Evolutionary conservation across 1,140 invertebrate genomes (phyloP), one percentile per base, ranked within the genome.

Genomic region (Fopius arisanus): DNA sequence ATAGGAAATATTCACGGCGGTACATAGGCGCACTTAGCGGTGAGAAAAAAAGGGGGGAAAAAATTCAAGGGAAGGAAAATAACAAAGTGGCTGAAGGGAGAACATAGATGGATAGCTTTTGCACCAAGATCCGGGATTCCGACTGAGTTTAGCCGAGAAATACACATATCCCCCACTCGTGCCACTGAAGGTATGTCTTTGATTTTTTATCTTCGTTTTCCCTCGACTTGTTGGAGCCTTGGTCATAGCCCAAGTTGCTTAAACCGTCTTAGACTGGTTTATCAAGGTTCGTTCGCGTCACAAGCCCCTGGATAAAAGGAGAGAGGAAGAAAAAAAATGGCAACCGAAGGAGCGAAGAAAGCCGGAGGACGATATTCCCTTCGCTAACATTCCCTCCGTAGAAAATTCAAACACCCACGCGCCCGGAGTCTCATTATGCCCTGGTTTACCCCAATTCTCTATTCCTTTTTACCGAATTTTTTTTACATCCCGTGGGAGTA

Each of bases 181-280:
- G 14, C 19, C 21, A 1, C 21, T 2, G 62, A 16, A 16, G 16
- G 29, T 31, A 65, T 33, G 62, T 21, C 28, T n/a, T n/a, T n/a
- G n/a, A 65, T 65, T 31, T 65, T 12, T 65, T 14, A 14, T 72
- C 40, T 48, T 72, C 41, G 41, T 29, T 51, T 67, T 72, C 33
- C 59, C 62, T 71, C 54, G 37, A n/a, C 40, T 72, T 67, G 40
- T 21, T 43, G 41, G 41, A 31, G 54, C 48, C 71, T 63, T 67
- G 71, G 62, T 70, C 68, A 29, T 70, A 70, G 41, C 68, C 68
- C 28, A 54, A 66, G 40, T 72, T 21, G 37, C 31, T 40, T 72
- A 21, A 71, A 54, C 54, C 37, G 26, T 12, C 19, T 59, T 41
- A 63, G 70, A 78, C 78, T 77, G 74, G 77, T 78, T 78, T 79